Evolutionary conservation across 2,113 vertebrate species (phyloP), one percentile per base, ranked within the genome.

Genomic region (Microcebus griseorufus): DNA sequence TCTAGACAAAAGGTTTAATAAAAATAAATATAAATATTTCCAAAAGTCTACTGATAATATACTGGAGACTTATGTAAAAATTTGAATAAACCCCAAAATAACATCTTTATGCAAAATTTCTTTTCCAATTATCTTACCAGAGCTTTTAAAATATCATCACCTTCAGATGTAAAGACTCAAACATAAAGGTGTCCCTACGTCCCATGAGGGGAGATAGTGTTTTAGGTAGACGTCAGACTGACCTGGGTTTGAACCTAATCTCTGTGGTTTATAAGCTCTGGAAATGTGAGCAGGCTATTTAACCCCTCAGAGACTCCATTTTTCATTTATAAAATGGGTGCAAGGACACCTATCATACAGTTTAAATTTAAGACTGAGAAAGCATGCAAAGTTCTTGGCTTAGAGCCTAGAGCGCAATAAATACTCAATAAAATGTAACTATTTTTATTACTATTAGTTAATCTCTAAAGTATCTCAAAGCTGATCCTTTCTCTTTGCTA

Each of bases 291-390:
- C 32, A 80, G 48, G 25, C 9, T 51, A 12, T 55, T 58, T 62
- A 82, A 80, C 27, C 73, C 17, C 18, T 82, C 18, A 45, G 32
- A 55, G 20, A 67, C 39, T 83, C 34, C 13, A 16, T 8, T 89
- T 85, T 81, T 22, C 32, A 78, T 20, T 62, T 92, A 60, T 39
- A 53, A 67, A 90, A 85, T 79, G 11, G 39, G 13, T 39, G 39
- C 3, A 10, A 60, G 53, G 9, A 73, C 29, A 80, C 39, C 3
- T 39, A 5, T 70, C 37, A 34, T 23, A 23, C 34, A 42, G 25
- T 80, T 80, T 90, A 80, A 89, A 79, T 83, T n/a, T 75, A 90
- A 76, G 22, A 70, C 9, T 27, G 37, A 55, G 32, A 81, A 72
- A 65, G 10, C 23, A 72, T 2, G 16, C 37, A 51, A 60, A 82